Evolutionary conservation across 2,797 vertebrate genomes (phyloP).

Genomic region (Columba guinea): DNA sequence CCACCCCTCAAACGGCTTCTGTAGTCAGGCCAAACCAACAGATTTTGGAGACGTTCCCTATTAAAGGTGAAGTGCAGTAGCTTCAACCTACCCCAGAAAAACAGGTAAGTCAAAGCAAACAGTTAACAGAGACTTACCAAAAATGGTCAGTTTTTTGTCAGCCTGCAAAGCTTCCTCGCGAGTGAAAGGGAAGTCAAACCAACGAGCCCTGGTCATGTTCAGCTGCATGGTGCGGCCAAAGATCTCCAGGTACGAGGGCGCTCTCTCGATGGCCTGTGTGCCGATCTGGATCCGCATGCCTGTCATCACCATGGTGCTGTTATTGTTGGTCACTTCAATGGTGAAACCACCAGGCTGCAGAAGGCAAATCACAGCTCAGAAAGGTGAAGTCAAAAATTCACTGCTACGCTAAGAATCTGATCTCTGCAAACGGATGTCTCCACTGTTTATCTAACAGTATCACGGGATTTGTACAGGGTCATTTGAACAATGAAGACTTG

Average conservation of each 20-base stretch:
- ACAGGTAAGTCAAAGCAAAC: not conserved
- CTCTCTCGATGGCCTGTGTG: slow-evolving; percentile 93
- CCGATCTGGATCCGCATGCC: slow-evolving; percentile 98
- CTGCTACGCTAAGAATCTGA: not conserved
- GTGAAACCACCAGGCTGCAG: slow-evolving; percentile 94
- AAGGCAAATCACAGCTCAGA: not conserved
- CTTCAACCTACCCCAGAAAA: not conserved
- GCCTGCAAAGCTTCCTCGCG: slow-evolving; percentile 97
- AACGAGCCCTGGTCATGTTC: slow-evolving; percentile 93
- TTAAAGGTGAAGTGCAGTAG: not conserved
- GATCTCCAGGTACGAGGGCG: slow-evolving; percentile 94
- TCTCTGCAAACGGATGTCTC: not conserved
- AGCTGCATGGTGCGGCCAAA: slow-evolving; percentile 98
- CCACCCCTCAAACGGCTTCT: fast-evolving
- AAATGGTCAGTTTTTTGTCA: slow-evolving; percentile 96
- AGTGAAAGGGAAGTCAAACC: slow-evolving; percentile 98
- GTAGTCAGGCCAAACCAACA: fast-evolving
- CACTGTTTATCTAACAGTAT: not conserved
- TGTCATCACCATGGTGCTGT: slow-evolving; percentile 98
- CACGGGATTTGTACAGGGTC: fast-evolving
- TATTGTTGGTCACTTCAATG: slow-evolving; percentile 95
- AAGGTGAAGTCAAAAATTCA: not conserved
- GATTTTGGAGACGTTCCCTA: not conserved
- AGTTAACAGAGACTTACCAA: slow-evolving; percentile 83
- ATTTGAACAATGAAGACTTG: not conserved